Base-by-base conservation (phyloP, 2,888 invertebrate genomes). In the Callosobruchus maculatus region DNA sequence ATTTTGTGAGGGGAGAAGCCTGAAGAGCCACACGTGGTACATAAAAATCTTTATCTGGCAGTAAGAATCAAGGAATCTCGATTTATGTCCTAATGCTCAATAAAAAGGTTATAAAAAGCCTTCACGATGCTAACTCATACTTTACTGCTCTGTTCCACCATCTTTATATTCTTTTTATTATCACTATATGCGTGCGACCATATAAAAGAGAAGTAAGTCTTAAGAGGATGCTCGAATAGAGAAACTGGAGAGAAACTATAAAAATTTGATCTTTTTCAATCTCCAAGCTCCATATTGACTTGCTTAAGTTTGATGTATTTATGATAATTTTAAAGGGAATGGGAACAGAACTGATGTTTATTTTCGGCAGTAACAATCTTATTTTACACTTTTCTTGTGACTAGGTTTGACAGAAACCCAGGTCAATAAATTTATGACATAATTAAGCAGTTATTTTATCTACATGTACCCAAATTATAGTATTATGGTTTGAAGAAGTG, bases 101-200 rank as follows among this genome's bases (percentile, higher is more conserved):
- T 49, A 49, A 49, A 49, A 49, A 49, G 13, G 49, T 49, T 49
- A 49, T 49, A 49, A 49, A 49, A 49, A 18, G 13, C 13, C 49
- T 49, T 49, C 49, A 49, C 49, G 49, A 49, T 49, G 49, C 49
- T 49, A 49, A 49, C 49, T 49, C 49, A 49, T 49, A 49, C 49
- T 49, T 49, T 49, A 49, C 49, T 49, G 49, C 49, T 74, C 68
- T 72, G 68, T 72, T 72, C 68, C 72, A 72, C 74, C 66, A 31
- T 70, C 75, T 74, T 75, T 76, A 76, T 76, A 70, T 69, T 72
- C 71, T 72, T 76, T 76, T 76, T 76, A 76, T 70, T 72, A 74
- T 70, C 71, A 49, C 49, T 49, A 49, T 49, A 49, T 67, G 21
- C 68, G 26, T 74, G 74, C 76, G 75, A 74, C 72, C 73, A 72